Base-by-base conservation (phyloP, 2,113 vertebrate species). In the Serranochromis macrocephalus region DNA sequence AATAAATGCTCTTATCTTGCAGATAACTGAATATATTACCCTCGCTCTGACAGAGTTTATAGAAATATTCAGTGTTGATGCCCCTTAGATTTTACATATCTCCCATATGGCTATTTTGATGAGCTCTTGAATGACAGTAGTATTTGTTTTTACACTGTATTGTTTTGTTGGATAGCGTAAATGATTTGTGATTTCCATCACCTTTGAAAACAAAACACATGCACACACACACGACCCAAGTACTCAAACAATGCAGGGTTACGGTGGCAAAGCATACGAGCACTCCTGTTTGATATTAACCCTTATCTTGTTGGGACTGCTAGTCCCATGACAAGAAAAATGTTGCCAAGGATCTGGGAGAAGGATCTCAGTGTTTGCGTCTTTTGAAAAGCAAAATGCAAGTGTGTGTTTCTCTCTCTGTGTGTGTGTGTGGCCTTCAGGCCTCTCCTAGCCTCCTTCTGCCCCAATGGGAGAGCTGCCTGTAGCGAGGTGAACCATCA, bases 221-320 rank as follows among this genome's bases (percentile, higher is more conserved):
- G 78, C 85, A 86, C 42, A 84, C 66, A 51, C 79, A 57, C 26
- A 36, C 84, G 82, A 87, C 93, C 90, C 92, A 92, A 94, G 93
- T 94, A 92, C 91, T 95, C 88, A 94, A 78, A 88, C 93, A 87
- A 92, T 85, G 85, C 88, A 87, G 87, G 95, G 95, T 95, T 92
- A 94, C 80, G 47, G 89, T 94, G 94, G 91, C 92, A 93, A 94
- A 93, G 90, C 91, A 90, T 89, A 92, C 82, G 40, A 83, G 80
- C 91, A 91, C 90, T 93, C 92, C 93, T 94, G 94, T 95, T 95
- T 95, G 94, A 94, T 95, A 94, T 95, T 94, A 96, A 96, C 94
- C 95, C 95, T 93, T 92, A 90, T 94, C 93, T 94, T 92, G 89
- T 88, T 92, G 93, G 94, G 94, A 95, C 89, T 90, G 54, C 38